These are phyloP conservation scores for Trialeurodes vaporariorum DNA, from an alignment of 1,140 invertebrate species.

Conservation along the genomic window DNA sequence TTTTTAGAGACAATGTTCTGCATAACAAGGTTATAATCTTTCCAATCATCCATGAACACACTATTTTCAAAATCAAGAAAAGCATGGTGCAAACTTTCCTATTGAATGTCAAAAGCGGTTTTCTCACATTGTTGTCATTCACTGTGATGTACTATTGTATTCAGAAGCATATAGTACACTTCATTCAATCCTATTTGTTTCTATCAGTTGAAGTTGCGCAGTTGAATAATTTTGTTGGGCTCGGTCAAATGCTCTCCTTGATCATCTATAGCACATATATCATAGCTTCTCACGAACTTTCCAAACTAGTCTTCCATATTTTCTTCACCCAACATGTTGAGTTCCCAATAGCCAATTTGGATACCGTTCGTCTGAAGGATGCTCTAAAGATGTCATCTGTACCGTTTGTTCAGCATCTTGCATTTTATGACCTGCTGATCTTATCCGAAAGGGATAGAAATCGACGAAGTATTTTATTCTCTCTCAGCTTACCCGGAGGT, in stretches of 20 bases:
- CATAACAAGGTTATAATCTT: not conserved
- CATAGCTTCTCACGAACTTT: constrained; percentile 11
- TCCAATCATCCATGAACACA: not conserved
- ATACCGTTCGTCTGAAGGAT: constrained; percentile 38
- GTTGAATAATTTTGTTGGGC: not conserved
- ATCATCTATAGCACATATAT: not conserved
- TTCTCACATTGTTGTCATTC: not conserved
- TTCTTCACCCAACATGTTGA: constrained; percentile 6
- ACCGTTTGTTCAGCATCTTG: constrained; percentile 55
- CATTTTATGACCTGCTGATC: constrained; percentile 51
- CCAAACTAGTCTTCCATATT: constrained; percentile 10
- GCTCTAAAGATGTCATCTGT: constrained; percentile 42
- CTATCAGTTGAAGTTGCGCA: not conserved
- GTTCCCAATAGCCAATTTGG: constrained; percentile 6
- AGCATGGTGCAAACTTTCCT: not conserved
- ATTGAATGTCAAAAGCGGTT: not conserved
- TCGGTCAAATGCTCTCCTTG: not conserved
- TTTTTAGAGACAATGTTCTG: not conserved
- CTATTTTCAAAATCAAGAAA: not conserved
- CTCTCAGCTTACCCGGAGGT: constrained; percentile 58
- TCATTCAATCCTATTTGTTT: not conserved
- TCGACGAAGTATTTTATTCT: constrained; percentile 49
- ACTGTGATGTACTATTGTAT: not conserved
- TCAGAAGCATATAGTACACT: not conserved
- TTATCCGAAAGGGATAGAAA: constrained; percentile 43